These are phyloP conservation scores for Hestina assimilis DNA, from an alignment of 1,140 invertebrate genomes.

Conservation along the genomic window DNA sequence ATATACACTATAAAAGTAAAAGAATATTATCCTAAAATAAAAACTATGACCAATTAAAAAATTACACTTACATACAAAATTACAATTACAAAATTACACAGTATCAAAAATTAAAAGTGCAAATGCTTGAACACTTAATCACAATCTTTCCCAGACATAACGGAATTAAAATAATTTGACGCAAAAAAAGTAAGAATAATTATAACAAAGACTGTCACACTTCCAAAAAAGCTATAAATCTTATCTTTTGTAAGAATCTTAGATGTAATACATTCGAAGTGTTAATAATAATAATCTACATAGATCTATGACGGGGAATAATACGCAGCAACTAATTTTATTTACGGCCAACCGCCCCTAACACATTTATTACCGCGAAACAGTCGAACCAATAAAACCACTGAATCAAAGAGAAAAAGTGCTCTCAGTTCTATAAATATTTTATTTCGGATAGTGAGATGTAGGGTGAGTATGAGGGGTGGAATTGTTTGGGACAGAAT, in stretches of 20 bases:
- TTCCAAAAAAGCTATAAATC: not conserved
- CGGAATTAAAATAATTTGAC: too few relatives aligned
- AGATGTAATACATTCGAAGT: not conserved
- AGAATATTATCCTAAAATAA: too few relatives aligned
- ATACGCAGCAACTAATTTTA: constrained; percentile 71
- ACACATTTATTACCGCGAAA: constrained; percentile 70
- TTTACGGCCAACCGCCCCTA: constrained; percentile 56
- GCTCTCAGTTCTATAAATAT: constrained; percentile 73
- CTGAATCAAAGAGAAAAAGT: constrained; percentile 78
- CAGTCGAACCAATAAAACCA: constrained; percentile 72
- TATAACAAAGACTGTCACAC: not conserved
- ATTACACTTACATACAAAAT: too few relatives aligned
- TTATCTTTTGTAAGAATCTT: not conserved
- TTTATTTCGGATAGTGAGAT: constrained; percentile 76
- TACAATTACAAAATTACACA: too few relatives aligned
- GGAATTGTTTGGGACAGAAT: not conserved
- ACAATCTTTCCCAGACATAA: too few relatives aligned
- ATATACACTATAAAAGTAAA: too few relatives aligned
- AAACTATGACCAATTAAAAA: too few relatives aligned
- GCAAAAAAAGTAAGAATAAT: too few relatives aligned
- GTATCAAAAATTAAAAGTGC: too few relatives aligned
- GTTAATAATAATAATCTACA: constrained; percentile 23
- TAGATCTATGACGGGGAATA: constrained; percentile 48
- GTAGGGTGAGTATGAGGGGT: constrained; percentile 44
- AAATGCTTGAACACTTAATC: too few relatives aligned